Evolutionary conservation across 2,888 invertebrate species (phyloP), one percentile per base, ranked within the genome.

Genomic region (Agrilus mali): DNA sequence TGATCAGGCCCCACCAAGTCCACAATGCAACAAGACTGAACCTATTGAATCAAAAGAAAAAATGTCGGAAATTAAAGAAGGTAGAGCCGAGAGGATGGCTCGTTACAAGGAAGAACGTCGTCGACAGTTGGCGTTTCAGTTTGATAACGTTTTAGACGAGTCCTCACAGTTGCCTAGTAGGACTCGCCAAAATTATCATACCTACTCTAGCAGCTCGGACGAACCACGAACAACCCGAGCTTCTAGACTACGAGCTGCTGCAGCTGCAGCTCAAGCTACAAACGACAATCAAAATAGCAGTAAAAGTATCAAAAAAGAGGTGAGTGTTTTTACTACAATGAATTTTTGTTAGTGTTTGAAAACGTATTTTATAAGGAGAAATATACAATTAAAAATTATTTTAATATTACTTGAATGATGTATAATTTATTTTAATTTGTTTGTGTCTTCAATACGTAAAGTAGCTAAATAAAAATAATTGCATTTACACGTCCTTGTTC

Each of bases 51-150:
- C 51, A 47, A 47, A 50, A 17, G 38, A 42, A 40, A 53, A 38
- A 39, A 63, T 63, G 61, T 59, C 62, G 56, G 59, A 62, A 43
- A 50, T 46, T 37, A 71, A 72, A 52, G 72, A 71, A 61, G 71
- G 68, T 61, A 67, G 74, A 51, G 71, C 74, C 60, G 78, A 77
- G 64, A 70, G 82, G 59, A 78, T 82, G 56, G 77, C 76, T 55
- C 74, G 75, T 54, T 83, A 82, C 65, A 84, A 84, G 61, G 83
- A 83, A 57, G 80, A 83, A 59, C 70, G 84, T 43, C 71, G 80
- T 47, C 75, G 73, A 55, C 82, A 83, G 62, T 67, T 83, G 47
- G 78, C 76, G 33, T 74, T 75, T n/a, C 75, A 73, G 48, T 65
- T 58, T 50, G 55, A 52, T 41, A 36, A 44, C 12, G 38, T 46